Evolutionary conservation across 1,140 invertebrate species (phyloP).

Genomic region (Papilio helenus): DNA sequence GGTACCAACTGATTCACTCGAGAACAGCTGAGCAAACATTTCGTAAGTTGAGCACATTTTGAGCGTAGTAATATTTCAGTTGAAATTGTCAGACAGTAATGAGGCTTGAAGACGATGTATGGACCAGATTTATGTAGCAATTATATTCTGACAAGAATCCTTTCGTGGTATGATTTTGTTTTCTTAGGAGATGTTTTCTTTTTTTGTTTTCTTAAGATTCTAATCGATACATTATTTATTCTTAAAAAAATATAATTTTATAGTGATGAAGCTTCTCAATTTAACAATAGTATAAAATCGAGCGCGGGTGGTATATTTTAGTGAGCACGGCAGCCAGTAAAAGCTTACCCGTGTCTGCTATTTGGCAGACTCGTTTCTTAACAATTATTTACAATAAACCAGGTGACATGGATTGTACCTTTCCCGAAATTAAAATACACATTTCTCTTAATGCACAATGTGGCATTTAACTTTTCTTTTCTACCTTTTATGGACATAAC

Average conservation of each 20-base stretch:
- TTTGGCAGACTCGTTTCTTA: not conserved
- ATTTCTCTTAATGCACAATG: not conserved
- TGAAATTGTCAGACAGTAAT: slow-evolving; percentile 13
- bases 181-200: not conserved
- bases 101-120: not conserved
- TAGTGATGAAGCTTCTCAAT: not conserved
- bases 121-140: not conserved
- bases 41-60: not conserved
- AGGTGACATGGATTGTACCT: slow-evolving; percentile 4
- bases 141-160: slow-evolving; percentile 6
- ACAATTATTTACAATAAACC: slow-evolving; percentile 5
- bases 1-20: not conserved
- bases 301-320: not conserved
- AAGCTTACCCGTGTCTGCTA: not conserved
- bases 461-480: not conserved
- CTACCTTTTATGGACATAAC: not conserved
- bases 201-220: not conserved
- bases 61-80: slow-evolving; percentile 7
- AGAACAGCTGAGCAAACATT: slow-evolving; percentile 9
- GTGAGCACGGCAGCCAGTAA: not conserved
- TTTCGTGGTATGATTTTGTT: not conserved
- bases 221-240: not conserved
- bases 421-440: not conserved
- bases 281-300: not conserved
- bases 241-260: not conserved